Evolutionary conservation across 2,888 invertebrate species (phyloP), one percentile per base, ranked within the genome.

Genomic region (Mantis religiosa): DNA sequence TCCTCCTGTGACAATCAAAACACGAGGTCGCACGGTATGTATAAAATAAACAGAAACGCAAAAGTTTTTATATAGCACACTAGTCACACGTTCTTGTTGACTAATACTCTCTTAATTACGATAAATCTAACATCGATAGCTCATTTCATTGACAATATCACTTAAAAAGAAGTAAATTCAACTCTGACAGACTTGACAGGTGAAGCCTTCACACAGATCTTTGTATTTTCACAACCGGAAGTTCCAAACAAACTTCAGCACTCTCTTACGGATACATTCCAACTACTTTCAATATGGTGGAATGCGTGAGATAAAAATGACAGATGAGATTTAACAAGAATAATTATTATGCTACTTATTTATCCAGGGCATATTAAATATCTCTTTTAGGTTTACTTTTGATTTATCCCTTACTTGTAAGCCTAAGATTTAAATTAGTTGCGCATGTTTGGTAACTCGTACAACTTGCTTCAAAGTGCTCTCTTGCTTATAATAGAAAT

Each of bases 141-240:
- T 4, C 20, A 71, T 71, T 71, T 71, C 54, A 71, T 71, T 71
- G 54, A 71, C 54, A 71, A 71, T 71, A 71, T 25, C 54, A 20
- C 20, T 71, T 71, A 71, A 71, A 41, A 71, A 71, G 20, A 14
- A 71, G 54, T 15, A 20, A 71, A 71, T 20, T 71, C 28, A 86
- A 34, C 34, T 87, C 82, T 89, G 89, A 89, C 89, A 89, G 88
- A 54, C 88, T 82, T 89, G 88, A 89, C 89, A 89, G 89, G 89
- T 89, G 88, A 89, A 84, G 84, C 87, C 20, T 87, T 25, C 34
- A n/a, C 87, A 47, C 25, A 47, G 25, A 30, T 87, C 87, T 87
- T 87, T 87, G 87, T 71, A 71, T 71, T 71, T 71, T 71, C 54
- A 71, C 54, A 71, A 71, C 54, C 54, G 54, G 54, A 71, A 71